Evolutionary conservation across 2,888 invertebrate species (phyloP).

Genomic region (Fragum whitleyi): DNA sequence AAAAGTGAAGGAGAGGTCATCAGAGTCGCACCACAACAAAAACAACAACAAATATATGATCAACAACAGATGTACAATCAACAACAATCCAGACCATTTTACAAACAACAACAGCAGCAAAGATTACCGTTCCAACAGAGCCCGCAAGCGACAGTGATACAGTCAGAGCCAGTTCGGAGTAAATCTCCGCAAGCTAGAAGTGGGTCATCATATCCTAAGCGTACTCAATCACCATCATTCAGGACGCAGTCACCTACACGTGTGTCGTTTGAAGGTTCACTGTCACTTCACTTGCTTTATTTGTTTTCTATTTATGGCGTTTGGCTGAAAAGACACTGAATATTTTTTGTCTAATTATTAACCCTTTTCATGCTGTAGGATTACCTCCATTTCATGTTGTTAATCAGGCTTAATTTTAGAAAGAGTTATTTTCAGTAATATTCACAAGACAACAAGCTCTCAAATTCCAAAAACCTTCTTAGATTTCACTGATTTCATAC

Average conservation of each 20-base stretch:
- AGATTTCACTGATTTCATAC: too few relatives aligned
- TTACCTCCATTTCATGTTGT: too few relatives aligned
- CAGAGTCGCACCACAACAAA: constrained; percentile 39
- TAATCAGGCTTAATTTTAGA: too few relatives aligned
- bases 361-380: too few relatives aligned
- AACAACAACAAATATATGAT: constrained; percentile 22
- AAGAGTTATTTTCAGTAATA: too few relatives aligned
- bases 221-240: constrained; percentile 44
- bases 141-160: constrained; percentile 16
- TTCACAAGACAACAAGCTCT: too few relatives aligned
- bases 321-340: too few relatives aligned
- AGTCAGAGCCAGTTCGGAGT: constrained; percentile 33
- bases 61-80: constrained; percentile 11
- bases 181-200: constrained; percentile 43
- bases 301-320: not conserved
- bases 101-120: constrained; percentile 18
- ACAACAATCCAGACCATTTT: constrained; percentile 9
- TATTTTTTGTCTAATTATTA: too few relatives aligned
- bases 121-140: not conserved
- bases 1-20: constrained; percentile 67
- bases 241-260: constrained; percentile 62
- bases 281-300: constrained; percentile 18
- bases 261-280: constrained; percentile 66
- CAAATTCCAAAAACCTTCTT: too few relatives aligned
- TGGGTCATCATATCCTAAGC: constrained; percentile 34